Evolutionary conservation across 2,797 vertebrate genomes (phyloP).

Genomic region (Neostethus bicornis): DNA sequence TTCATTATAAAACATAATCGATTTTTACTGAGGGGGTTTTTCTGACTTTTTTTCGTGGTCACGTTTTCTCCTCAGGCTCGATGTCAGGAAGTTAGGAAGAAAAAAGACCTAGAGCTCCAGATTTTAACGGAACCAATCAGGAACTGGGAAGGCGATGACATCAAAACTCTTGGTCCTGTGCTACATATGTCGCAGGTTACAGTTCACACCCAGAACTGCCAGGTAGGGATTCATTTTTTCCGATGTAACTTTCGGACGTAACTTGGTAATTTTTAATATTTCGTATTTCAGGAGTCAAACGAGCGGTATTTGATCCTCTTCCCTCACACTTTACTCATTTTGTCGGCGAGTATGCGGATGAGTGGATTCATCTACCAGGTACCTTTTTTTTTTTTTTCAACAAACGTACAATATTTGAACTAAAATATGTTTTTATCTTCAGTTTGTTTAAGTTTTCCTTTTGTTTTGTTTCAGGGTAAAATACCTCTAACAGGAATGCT

Average conservation of each 20-base stretch:
- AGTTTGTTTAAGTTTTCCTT: not conserved
- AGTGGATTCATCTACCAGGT: slow-evolving; percentile 99
- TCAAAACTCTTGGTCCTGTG: slow-evolving; percentile 88
- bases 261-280: too few species aligned
- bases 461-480: slow-evolving; percentile 81
- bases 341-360: slow-evolving; percentile 96
- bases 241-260: too few species aligned
- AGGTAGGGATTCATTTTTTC: slow-evolving; percentile 73
- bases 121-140: slow-evolving; percentile 93
- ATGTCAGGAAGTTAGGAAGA: slow-evolving; percentile 93
- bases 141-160: slow-evolving; percentile 98
- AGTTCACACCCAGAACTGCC: slow-evolving; percentile 87
- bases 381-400: too few species aligned
- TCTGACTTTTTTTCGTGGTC: not conserved
- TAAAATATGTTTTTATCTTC: too few species aligned
- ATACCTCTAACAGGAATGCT: slow-evolving; percentile 90
- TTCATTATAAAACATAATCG: too few species aligned
- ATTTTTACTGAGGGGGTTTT: too few species aligned
- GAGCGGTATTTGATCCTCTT: slow-evolving; percentile 95
- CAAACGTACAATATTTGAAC: too few species aligned
- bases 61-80: slow-evolving; percentile 75
- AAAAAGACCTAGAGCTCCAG: slow-evolving; percentile 93
- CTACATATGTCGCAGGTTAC: slow-evolving; percentile 92
- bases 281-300: slow-evolving; percentile 85
- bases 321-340: slow-evolving; percentile 89